These are phyloP conservation scores for Proisotoma minuta DNA, from an alignment of 2,888 invertebrate species.

Conservation along the genomic window DNA sequence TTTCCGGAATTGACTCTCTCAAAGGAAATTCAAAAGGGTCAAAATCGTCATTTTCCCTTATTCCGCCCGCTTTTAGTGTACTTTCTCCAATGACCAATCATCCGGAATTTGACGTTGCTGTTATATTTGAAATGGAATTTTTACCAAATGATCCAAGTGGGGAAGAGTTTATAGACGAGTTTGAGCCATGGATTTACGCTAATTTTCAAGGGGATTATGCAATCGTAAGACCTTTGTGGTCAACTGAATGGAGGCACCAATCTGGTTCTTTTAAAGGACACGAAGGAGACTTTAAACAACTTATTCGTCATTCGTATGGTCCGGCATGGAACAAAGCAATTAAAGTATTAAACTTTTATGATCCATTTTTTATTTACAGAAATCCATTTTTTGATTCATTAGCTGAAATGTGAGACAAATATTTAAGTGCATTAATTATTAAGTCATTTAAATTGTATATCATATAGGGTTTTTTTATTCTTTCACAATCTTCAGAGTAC, in stretches of 20 bases:
- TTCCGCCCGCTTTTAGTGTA: neutral
- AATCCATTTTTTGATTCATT: constrained; percentile 7
- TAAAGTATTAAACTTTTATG: constrained; percentile 3
- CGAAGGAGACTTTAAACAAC: neutral
- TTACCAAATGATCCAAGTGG: neutral
- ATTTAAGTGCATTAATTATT: neutral
- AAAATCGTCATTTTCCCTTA: neutral
- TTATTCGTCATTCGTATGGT: neutral
- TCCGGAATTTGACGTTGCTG: constrained; percentile 1
- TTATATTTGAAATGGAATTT: constrained; percentile 1
- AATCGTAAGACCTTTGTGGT: constrained; percentile 5
- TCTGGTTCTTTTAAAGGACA: neutral
- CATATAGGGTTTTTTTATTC: too few relatives aligned
- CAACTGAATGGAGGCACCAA: constrained; percentile 3
- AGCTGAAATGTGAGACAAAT: neutral
- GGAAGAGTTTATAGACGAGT: neutral
- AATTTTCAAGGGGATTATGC: constrained; percentile 2
- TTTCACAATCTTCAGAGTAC: neutral
- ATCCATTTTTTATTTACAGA: constrained; percentile 3
- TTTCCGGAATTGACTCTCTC: neutral
- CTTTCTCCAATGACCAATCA: neutral
- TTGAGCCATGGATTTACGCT: neutral
- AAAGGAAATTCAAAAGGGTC: too few relatives aligned
- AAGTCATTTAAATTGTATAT: neutral
- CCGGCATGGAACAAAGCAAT: constrained; percentile 4